Evolutionary conservation across 2,797 vertebrate species (phyloP).

Genomic region (Allobates femoralis): DNA sequence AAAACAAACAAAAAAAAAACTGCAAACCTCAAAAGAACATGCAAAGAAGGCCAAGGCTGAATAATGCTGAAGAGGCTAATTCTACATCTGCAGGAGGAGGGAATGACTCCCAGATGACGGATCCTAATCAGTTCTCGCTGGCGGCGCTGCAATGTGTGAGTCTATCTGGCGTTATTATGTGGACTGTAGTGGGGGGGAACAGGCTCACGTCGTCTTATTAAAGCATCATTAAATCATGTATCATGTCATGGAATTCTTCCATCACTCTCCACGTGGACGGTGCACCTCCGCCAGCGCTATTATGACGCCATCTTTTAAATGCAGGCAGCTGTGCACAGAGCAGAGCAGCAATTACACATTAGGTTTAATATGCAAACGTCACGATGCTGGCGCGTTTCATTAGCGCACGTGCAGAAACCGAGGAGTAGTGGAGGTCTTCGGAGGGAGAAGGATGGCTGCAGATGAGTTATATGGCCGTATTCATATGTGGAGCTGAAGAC

Average conservation of each 20-base stretch:
- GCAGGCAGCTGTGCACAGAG: background rate
- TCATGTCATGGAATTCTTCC: background rate
- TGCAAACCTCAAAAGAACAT: background rate
- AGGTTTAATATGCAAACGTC: background rate
- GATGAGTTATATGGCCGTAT: no score
- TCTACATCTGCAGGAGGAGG: background rate
- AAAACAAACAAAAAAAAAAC: background rate
- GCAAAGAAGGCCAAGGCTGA: background rate
- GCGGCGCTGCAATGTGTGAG: background rate
- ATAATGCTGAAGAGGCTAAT: conserved; percentile 3
- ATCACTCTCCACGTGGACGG: background rate
- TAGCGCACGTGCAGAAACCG: background rate
- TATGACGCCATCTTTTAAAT: background rate
- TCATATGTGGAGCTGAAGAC: no score
- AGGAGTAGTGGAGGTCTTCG: background rate
- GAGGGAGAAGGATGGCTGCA: background rate
- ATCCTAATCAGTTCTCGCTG: background rate
- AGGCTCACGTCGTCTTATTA: background rate
- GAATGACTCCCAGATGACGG: background rate
- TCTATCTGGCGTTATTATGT: background rate
- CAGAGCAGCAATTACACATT: no score
- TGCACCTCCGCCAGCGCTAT: background rate
- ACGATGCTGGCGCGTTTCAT: background rate
- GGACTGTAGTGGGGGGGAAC: background rate
- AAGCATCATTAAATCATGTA: background rate